Evolutionary conservation across 2,113 vertebrate genomes (phyloP), one percentile per base, ranked within the genome.

Genomic region (Corythoichthys haematopterus): DNA sequence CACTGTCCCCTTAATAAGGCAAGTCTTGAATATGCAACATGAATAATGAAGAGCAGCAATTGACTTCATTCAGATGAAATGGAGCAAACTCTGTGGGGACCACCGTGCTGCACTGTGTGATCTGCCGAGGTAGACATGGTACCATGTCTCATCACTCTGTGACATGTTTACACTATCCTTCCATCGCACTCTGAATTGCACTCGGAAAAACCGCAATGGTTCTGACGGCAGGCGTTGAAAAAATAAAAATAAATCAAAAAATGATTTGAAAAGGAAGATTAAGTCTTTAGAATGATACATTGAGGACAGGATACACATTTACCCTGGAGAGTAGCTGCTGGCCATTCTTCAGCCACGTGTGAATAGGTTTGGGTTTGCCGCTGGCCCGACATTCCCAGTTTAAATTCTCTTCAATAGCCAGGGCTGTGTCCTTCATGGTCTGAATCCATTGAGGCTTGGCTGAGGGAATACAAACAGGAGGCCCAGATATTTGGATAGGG

Each of bases 361-460:
- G 95, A 0, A 94, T 94, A 1, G 96, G 94, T 74, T 94, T 96
- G 68, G 95, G 96, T 65, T 94, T 97, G 37, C 95, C 96, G 63
- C 90, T 94, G 1, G 94, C 95, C 61, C 91, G 91, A 68, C 95
- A 98, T 53, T 95, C 94, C 96, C 95, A 97, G 69, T 84, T 83
- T 2, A 98, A 85, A 7, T 80, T 91, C 75, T 97, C 95, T 66
- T 94, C 95, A 35, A 98, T 93, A 13, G 94, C 91, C 61, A 91
- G 84, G 50, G 95, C 93, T 10, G 76, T 78, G 60, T 97, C 94
- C 74, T 88, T 89, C 85, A 96, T 92, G 16, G 79, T 90, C 84
- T 95, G 95, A 61, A 95, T 80, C 96, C 95, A 98, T 81, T 98
- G 94, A 71, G 96, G 96, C 71, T 94, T 96, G 76, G 96, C 96